These are phyloP conservation scores for Columba guinea DNA, from an alignment of 2,797 vertebrate species.

Conservation along the genomic window DNA sequence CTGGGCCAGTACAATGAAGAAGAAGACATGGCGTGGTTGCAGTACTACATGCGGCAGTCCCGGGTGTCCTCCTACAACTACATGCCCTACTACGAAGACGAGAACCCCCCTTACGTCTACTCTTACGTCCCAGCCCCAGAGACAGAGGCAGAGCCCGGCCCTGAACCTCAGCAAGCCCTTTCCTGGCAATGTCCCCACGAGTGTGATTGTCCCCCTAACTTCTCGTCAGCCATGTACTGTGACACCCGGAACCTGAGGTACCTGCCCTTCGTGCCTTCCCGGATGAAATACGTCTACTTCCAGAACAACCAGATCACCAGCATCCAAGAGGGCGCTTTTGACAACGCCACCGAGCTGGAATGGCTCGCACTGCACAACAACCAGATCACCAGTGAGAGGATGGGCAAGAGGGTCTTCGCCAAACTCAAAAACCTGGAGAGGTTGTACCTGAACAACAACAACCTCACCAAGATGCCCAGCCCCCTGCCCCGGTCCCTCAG, in stretches of 20 bases:
- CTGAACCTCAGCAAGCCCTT: slow-evolving; percentile 19
- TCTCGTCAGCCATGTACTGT: slow-evolving; percentile 94
- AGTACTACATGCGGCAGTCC: slow-evolving; percentile 80
- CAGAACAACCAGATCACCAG: slow-evolving; percentile 89
- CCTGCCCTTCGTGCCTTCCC: slow-evolving; percentile 88
- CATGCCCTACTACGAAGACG: slow-evolving; percentile 78
- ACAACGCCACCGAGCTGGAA: slow-evolving; percentile 89
- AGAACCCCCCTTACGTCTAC: slow-evolving; percentile 68
- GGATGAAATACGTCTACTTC: slow-evolving; percentile 94
- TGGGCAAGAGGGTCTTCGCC: slow-evolving; percentile 86
- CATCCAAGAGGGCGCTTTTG: slow-evolving; percentile 86
- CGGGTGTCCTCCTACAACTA: slow-evolving; percentile 77
- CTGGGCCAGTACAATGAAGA: slow-evolving; percentile 76
- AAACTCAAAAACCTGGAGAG: slow-evolving; percentile 85
- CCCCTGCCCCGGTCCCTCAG: slow-evolving; percentile 86
- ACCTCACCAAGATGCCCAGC: slow-evolving; percentile 86
- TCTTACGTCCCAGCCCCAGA: slow-evolving; percentile 72
- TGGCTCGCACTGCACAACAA: slow-evolving; percentile 95
- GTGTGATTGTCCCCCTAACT: slow-evolving; percentile 93
- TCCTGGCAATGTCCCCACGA: slow-evolving; percentile 87
- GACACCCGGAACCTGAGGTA: slow-evolving; percentile 87
- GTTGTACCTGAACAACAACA: slow-evolving; percentile 93
- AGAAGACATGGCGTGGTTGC: slow-evolving; percentile 83
- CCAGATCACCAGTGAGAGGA: slow-evolving; percentile 83
- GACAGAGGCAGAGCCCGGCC: slow-evolving; percentile 61